phyloP scores from a whole-genome alignment of 2,888 invertebrate species.

The Tromatobia lineatoria region DNA sequence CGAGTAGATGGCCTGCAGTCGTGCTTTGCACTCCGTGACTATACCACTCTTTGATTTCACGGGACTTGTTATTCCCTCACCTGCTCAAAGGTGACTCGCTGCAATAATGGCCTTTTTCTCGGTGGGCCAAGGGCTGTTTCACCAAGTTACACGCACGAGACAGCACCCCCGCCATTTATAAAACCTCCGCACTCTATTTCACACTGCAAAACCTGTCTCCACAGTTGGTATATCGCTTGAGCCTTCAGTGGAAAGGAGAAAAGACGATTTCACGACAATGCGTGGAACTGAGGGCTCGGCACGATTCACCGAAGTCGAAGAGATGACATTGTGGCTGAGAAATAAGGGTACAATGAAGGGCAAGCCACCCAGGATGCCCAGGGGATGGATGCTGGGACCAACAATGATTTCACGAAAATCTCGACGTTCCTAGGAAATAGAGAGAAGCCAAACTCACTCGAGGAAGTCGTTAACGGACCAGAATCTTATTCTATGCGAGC shows the following conservation, averaged over 20 bases:
- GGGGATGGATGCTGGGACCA: constrained; percentile 60
- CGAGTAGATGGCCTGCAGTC: constrained; percentile 39
- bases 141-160: constrained; percentile 59
- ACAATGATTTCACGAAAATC: constrained; percentile 67
- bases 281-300: constrained; percentile 32
- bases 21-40: constrained; percentile 27
- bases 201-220: constrained; percentile 44
- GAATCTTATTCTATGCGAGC: constrained; percentile 45
- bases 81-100: constrained; percentile 48
- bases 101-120: constrained; percentile 52
- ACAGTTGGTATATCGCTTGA: constrained; percentile 6
- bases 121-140: constrained; percentile 58
- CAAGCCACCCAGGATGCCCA: constrained; percentile 64
- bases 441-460: constrained; percentile 32
- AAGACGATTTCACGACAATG: constrained; percentile 43
- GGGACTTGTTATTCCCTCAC: constrained; percentile 45
- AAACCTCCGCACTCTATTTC: constrained; percentile 35
- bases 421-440: constrained; percentile 45
- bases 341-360: constrained; percentile 40
- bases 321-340: constrained; percentile 64
- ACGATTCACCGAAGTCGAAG: constrained; percentile 64
- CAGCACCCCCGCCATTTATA: constrained; percentile 43
- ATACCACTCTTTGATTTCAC: constrained; percentile 36
- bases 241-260: constrained; percentile 10
- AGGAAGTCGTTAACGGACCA: constrained; percentile 66